A percentile compares a stretch with the other conserved stretches of the same genome.
phyloP scores from a whole-genome alignment of 2,797 vertebrate genomes.

The Betta splendens region DNA sequence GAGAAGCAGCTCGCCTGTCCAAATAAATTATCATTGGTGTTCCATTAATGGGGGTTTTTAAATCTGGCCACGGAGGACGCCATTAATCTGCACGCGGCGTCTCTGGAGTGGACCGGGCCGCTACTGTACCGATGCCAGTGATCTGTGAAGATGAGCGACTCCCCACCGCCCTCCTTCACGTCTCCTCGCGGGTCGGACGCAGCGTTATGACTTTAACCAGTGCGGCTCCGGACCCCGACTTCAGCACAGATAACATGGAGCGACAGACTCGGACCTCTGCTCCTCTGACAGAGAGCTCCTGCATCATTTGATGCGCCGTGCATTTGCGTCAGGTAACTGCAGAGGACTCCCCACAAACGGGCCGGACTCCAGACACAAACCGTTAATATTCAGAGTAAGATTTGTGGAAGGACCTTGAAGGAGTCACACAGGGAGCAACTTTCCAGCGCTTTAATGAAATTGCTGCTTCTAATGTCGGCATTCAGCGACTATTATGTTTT shows the following conservation, averaged over 20 bases:
- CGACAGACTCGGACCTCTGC: slow-evolving; percentile 49
- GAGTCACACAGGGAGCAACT: slow-evolving; percentile 65
- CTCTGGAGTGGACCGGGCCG: slow-evolving; percentile 35
- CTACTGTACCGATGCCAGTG: slow-evolving; percentile 47
- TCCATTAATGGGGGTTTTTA: slow-evolving; percentile 72
- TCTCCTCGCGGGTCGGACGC: slow-evolving; percentile 41
- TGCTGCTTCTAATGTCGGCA: slow-evolving; percentile 69
- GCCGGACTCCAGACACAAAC: slow-evolving; percentile 55
- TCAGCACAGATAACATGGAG: slow-evolving; percentile 33
- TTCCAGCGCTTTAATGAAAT: slow-evolving; percentile 70
- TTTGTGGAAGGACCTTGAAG: slow-evolving; percentile 72
- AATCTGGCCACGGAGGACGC: slow-evolving; percentile 59
- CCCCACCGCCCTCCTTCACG: slow-evolving; percentile 46
- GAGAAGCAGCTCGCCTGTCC: slow-evolving; percentile 67
- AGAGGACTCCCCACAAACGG: slow-evolving; percentile 36
- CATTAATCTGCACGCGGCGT: slow-evolving; percentile 64
- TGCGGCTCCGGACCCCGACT: slow-evolving; percentile 14
- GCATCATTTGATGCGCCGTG: slow-evolving; percentile 63
- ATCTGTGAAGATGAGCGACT: slow-evolving; percentile 58
- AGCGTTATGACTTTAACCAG: slow-evolving; percentile 55
- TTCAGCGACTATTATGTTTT: slow-evolving; percentile 67
- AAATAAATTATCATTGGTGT: slow-evolving; percentile 75
- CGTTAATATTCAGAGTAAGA: slow-evolving; percentile 69
- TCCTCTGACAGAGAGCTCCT: slow-evolving; percentile 54
- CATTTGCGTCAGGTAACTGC: slow-evolving; percentile 66